Percentiles rank a stretch among this genome's conserved stretches.
Conservation (phyloP, 1,140 invertebrate genomes). For the Copidosoma floridanum region DNA sequence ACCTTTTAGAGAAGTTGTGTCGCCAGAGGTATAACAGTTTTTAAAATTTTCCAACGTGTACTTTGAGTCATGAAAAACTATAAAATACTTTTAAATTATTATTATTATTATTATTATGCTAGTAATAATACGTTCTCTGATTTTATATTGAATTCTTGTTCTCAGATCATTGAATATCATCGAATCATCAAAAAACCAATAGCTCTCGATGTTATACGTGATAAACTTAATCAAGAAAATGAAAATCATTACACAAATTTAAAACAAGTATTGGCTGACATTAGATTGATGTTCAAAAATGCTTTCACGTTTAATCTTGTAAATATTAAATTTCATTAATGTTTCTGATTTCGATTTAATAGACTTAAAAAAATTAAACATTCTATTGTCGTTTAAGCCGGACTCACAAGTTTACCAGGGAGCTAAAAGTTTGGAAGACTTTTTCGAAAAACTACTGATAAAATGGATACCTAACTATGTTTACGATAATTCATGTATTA, state of each 20-base stretch:
- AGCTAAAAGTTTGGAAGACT: conserved; percentile 80
- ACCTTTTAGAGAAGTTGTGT: conserved; percentile 81
- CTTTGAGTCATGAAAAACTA: too few species aligned
- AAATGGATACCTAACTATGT: conserved; percentile 80
- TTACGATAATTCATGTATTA: conserved; percentile 56
- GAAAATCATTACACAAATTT: conserved; percentile 73
- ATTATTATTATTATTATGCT: too few species aligned
- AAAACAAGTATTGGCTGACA: conserved; percentile 76
- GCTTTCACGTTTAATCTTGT: conserved; percentile 82
- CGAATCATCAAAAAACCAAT: conserved; percentile 76
- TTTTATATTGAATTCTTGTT: conserved; percentile 27
- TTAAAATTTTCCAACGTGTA: too few species aligned
- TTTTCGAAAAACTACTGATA: conserved; percentile 78
- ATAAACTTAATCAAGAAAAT: conserved; percentile 71
- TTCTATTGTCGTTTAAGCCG: conserved; percentile 66
- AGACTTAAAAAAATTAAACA: too few species aligned
- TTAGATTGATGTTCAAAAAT: conserved; percentile 84
- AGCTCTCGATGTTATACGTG: conserved; percentile 78
- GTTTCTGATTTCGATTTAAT: conserved; percentile 14
- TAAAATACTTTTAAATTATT: neutral
- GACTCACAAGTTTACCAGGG: conserved; percentile 81
- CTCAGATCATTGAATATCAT: conserved; percentile 75
- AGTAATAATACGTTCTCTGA: conserved; percentile 10
- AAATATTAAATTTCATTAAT: conserved; percentile 50
- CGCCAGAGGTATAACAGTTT: conserved; percentile 69